phyloP scores from a whole-genome alignment of 2,888 invertebrate species.

The Epinotia demarniana region DNA sequence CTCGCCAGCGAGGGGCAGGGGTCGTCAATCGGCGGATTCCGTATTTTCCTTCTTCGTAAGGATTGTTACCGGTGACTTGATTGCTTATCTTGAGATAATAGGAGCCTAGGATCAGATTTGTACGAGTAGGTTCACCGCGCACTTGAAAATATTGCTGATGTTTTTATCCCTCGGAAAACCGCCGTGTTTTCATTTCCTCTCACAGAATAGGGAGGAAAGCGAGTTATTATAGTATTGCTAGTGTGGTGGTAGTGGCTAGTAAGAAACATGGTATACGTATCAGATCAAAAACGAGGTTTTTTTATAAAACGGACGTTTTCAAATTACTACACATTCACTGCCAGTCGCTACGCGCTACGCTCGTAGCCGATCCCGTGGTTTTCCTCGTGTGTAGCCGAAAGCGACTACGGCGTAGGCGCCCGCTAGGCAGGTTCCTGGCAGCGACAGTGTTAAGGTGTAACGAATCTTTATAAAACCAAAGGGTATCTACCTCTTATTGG shows the following conservation, averaged over 20 bases:
- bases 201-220: background rate
- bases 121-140: background rate
- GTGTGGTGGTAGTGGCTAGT: no score
- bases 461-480: no score
- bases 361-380: no score
- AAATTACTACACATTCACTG: no score
- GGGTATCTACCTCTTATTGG: no score
- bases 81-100: slow-evolving; percentile 61
- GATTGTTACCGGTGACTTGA: slow-evolving; percentile 69
- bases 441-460: no score
- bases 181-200: background rate
- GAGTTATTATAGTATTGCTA: background rate
- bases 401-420: no score
- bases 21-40: slow-evolving; percentile 55
- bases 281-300: no score
- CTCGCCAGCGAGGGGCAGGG: slow-evolving; percentile 53
- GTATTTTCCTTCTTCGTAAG: slow-evolving; percentile 55
- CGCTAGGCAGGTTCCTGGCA: no score
- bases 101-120: slow-evolving; percentile 27
- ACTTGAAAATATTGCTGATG: slow-evolving; percentile 9
- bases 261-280: background rate
- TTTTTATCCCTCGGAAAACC: background rate
- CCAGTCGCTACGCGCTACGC: no score
- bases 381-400: no score
- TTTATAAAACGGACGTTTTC: no score